These are phyloP conservation scores for Abrostola triplasia DNA, from an alignment of 2,888 invertebrate species.

Conservation along the genomic window DNA sequence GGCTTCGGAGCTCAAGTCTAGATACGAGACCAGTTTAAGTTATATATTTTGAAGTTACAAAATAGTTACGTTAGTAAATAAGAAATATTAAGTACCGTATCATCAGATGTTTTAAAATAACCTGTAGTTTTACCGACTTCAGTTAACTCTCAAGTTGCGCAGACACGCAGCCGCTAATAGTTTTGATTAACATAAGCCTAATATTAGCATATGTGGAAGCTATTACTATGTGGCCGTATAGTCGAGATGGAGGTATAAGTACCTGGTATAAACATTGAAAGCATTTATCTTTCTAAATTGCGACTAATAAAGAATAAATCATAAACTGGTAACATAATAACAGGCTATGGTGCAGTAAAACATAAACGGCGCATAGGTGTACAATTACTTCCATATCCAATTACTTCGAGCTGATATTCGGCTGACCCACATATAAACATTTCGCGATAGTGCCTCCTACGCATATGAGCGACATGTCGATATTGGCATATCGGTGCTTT, in stretches of 20 bases:
- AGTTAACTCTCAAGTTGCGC: background rate
- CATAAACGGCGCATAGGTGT: constrained; percentile 77
- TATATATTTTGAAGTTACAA: too few species aligned
- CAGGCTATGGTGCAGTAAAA: constrained; percentile 71
- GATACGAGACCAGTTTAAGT: too few species aligned
- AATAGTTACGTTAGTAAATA: too few species aligned
- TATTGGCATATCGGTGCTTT: constrained; percentile 73
- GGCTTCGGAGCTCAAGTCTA: background rate
- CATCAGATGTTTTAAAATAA: too few species aligned
- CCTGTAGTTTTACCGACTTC: background rate
- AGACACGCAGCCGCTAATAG: constrained; percentile 11
- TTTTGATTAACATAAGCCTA: constrained; percentile 20
- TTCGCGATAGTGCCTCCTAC: constrained; percentile 79
- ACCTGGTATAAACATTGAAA: constrained; percentile 53
- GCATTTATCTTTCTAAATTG: constrained; percentile 77
- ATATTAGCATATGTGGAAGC: constrained; percentile 25
- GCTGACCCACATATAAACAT: constrained; percentile 76
- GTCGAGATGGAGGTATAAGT: constrained; percentile 25
- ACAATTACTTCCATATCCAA: constrained; percentile 78
- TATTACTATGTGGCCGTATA: constrained; percentile 21
- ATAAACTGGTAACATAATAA: constrained; percentile 76
- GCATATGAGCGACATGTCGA: constrained; percentile 73
- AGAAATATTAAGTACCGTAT: background rate
- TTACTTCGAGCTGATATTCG: constrained; percentile 76
- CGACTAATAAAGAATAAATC: constrained; percentile 80